These are phyloP conservation scores for Pseudopodoces humilis DNA, from an alignment of 2,113 vertebrate genomes.

Conservation along the genomic window DNA sequence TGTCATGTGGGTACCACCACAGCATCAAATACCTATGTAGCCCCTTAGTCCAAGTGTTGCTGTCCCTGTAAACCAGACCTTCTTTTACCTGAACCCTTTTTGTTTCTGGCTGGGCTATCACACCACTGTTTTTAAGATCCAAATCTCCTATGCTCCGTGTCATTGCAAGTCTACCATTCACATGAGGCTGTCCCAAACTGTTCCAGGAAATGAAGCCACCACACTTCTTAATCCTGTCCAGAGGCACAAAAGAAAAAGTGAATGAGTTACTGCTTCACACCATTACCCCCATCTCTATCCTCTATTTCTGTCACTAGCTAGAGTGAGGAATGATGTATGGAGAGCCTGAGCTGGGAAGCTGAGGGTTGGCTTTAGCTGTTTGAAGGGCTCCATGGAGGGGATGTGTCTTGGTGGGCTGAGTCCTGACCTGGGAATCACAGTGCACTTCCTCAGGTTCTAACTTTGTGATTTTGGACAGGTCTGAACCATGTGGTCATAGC, in stretches of 20 bases:
- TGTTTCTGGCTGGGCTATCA: constrained; percentile 95
- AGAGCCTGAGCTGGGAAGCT: background rate
- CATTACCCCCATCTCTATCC: background rate
- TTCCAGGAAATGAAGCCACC: constrained; percentile 96
- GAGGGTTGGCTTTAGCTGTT: background rate
- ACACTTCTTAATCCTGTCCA: constrained; percentile 86
- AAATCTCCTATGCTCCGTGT: constrained; percentile 96
- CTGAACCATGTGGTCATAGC: background rate
- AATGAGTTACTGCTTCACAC: background rate
- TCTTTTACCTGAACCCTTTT: constrained; percentile 82
- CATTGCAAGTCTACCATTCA: constrained; percentile 97
- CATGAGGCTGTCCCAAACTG: constrained; percentile 93
- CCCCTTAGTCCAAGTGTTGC: background rate
- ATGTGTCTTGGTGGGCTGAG: background rate
- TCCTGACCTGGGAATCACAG: background rate
- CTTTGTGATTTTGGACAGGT: background rate
- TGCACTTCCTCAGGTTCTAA: background rate
- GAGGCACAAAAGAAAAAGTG: background rate
- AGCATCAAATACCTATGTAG: background rate
- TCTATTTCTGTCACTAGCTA: background rate
- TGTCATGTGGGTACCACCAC: accelerated
- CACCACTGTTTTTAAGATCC: constrained; percentile 90
- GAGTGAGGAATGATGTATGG: accelerated
- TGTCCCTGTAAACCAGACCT: background rate
- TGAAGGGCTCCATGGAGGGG: background rate